Conservation (phyloP, 2,888 invertebrate species). For the Drosophila testacea region DNA sequence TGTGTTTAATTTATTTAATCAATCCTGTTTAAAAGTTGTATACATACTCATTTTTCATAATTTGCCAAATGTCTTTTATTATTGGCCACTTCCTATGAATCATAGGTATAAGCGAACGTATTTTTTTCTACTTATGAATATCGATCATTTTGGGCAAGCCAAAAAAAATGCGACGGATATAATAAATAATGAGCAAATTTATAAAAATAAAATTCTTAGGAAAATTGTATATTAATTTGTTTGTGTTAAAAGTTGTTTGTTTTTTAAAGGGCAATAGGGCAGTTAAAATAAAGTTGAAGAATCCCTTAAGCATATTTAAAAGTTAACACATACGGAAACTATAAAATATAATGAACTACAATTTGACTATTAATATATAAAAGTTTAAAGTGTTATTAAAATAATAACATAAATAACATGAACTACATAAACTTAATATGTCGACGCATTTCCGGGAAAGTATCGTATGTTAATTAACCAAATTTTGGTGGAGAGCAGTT, state of each 20-base stretch:
- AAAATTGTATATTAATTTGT: not conserved
- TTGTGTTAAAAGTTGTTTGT: not conserved
- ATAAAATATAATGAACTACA: too few relatives aligned
- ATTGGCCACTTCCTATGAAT: conserved; percentile 33
- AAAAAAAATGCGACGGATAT: conserved; percentile 9
- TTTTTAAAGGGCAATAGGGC: too few relatives aligned
- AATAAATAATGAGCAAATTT: conserved; percentile 16
- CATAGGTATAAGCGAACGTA: conserved; percentile 22
- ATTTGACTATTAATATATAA: too few relatives aligned
- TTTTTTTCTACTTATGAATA: conserved; percentile 9
- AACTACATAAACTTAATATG: too few relatives aligned
- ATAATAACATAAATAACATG: too few relatives aligned
- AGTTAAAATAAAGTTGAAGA: too few relatives aligned
- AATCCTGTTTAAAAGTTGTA: not conserved
- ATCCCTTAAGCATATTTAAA: not conserved
- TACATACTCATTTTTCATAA: conserved; percentile 1
- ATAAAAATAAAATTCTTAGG: conserved; percentile 1
- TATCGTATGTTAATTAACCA: too few relatives aligned
- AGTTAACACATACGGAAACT: too few relatives aligned
- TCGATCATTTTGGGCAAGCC: conserved; percentile 48
- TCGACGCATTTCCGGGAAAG: too few relatives aligned
- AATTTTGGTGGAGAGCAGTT: too few relatives aligned
- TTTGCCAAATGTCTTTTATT: not conserved
- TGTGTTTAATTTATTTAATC: not conserved
- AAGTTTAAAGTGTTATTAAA: too few relatives aligned